Percentiles rank a stretch among this genome's conserved stretches.
phyloP scores from a whole-genome alignment of 2,888 invertebrate species.

The Mimas tiliae region DNA sequence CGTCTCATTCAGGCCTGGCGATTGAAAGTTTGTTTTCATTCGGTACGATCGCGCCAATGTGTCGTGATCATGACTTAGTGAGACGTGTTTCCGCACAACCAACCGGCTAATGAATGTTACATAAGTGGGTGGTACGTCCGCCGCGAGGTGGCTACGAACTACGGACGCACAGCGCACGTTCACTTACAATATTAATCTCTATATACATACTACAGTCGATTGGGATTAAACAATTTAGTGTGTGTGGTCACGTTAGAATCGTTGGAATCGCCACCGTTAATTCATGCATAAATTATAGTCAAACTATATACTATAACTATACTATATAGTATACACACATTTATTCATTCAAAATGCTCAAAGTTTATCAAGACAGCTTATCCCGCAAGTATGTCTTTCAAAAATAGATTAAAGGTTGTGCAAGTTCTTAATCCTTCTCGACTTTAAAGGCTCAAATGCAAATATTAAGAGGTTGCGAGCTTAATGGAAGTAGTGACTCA shows the following conservation, averaged over 20 bases:
- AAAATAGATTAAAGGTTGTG: background rate
- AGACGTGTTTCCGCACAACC: slow-evolving; percentile 51
- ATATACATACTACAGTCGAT: slow-evolving; percentile 6
- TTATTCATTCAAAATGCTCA: background rate
- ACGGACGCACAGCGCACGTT: background rate
- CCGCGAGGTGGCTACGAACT: slow-evolving; percentile 27
- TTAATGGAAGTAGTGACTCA: background rate
- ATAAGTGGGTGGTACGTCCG: slow-evolving; percentile 46
- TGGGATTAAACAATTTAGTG: slow-evolving; percentile 1
- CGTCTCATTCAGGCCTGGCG: background rate
- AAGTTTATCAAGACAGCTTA: background rate
- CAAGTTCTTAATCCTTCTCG: background rate
- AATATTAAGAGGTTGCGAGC: background rate
- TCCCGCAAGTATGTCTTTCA: background rate
- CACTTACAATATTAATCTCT: slow-evolving; percentile 25
- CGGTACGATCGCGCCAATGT: slow-evolving; percentile 2
- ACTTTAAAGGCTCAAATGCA: background rate
- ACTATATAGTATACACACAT: too few species aligned
- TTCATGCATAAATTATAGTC: background rate
- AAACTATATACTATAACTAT: too few species aligned
- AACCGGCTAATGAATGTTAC: slow-evolving; percentile 60
- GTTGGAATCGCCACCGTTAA: background rate
- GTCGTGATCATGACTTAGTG: slow-evolving; percentile 31
- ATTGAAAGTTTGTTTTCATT: slow-evolving; percentile 28
- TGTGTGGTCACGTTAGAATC: background rate